Base-by-base conservation (phyloP, 2,888 invertebrate species). In the Latrodectus hesperus region DNA sequence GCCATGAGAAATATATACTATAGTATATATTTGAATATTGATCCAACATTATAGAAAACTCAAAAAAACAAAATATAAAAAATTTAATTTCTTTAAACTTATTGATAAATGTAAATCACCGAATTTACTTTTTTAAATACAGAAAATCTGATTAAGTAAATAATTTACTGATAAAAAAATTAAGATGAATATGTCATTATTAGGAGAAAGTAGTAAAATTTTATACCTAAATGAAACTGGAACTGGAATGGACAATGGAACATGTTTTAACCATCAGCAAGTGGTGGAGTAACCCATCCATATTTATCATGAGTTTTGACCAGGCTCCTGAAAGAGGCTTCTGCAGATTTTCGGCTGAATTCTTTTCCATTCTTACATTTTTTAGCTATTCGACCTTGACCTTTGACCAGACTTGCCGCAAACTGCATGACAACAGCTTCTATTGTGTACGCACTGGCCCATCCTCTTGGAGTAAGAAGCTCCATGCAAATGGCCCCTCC, bases 291-390 rank as follows among this genome's bases (percentile, higher is more conserved):
- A 75, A 97, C 96, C 97, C 97, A 97, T 80, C 97, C 97, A 92
- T 96, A 97, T 92, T 97, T 97, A 92, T 97, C 96, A 92, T 97
- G 97, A 11, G 96, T 97, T 92, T 96, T 96, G 86, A 97, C 96
- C 90, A 97, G 94, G 84, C 96, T 96, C 90, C 96, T 94, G 93
- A 97, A 97, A 52, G 97, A 96, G 91, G 96, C 96, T 92, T 97
- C 97, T n/a, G 97, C 97, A 79, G 96, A 95, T 90, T 96, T 94
- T 90, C 94, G 93, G 74, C 86, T 91, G 89, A 91, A 91, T 49
- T 90, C 90, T 84, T 91, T 91, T 60, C 90, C 94, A 90, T 95
- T 95, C 91, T 96, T 95, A 90, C 95, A 94, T 92, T 96, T 96
- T 90, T 95, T 94, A 90, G 95, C 95, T 91, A 97, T 95, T 38